Percentiles rank a stretch among this genome's conserved stretches.
Evolutionary conservation across 35 echinoderm and acorn worm genomes (phyloP).

Genomic region (Ophiothrix spiculata): DNA sequence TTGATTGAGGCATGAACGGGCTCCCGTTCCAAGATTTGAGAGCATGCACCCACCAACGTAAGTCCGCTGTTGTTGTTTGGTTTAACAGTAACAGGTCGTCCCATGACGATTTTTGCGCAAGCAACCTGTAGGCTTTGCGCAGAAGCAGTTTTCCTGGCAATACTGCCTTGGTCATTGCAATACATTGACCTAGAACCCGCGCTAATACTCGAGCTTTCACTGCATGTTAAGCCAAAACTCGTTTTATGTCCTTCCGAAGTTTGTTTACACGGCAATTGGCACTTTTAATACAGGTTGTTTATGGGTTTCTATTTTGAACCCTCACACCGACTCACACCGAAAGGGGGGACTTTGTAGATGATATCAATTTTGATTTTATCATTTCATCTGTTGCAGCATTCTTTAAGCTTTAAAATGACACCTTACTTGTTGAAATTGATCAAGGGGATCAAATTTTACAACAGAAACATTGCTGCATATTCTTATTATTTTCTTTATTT

Average conservation of each 20-base stretch:
- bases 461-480: background rate
- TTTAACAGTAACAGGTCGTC: background rate
- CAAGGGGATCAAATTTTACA: background rate
- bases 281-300: background rate
- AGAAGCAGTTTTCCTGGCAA: background rate
- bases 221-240: background rate
- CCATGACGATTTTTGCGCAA: background rate
- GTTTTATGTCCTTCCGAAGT: background rate
- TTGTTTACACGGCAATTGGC: background rate
- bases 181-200: background rate
- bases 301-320: no score
- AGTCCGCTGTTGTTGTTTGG: background rate
- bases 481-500: no score
- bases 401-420: no score
- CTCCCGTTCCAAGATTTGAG: background rate
- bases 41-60: background rate
- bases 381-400: no score
- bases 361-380: no score
- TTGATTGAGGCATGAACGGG: background rate
- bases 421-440: no score
- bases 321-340: no score
- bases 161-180: background rate
- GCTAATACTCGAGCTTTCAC: background rate
- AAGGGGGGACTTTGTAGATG: no score
- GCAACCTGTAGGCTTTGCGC: background rate